Conservation (phyloP, 2,113 vertebrate genomes). For the Colossoma macropomum region DNA sequence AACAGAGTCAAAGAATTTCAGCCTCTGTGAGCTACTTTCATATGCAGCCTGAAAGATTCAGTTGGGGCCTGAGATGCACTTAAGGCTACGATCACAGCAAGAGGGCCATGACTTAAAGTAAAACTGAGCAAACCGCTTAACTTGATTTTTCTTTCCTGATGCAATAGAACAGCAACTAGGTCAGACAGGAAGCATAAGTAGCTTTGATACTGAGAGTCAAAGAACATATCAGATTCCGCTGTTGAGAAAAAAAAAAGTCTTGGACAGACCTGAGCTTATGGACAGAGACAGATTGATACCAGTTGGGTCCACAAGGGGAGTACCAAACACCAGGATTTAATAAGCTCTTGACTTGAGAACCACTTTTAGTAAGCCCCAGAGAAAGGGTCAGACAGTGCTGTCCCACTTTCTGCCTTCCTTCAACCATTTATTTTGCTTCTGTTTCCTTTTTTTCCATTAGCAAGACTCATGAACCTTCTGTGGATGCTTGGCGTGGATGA, state of each 20-base stretch:
- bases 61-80: not conserved
- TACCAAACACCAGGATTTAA: not conserved
- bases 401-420: not conserved
- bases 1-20: constrained; percentile 26
- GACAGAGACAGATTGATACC: not conserved
- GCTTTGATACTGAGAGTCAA: not conserved
- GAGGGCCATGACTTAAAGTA: constrained; percentile 9
- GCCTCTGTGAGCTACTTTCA: not conserved
- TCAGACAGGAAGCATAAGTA: constrained; percentile 8
- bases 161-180: constrained; percentile 29
- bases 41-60: not conserved
- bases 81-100: constrained; percentile 14
- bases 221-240: not conserved
- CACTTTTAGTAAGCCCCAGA: not conserved
- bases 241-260: not conserved
- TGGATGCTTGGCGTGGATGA: not conserved
- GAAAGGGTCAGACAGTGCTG: not conserved
- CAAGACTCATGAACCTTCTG: not conserved
- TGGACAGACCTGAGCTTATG: not conserved
- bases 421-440: not conserved
- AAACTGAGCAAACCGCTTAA: constrained; percentile 23
- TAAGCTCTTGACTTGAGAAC: not conserved
- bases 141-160: constrained; percentile 25
- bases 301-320: not conserved
- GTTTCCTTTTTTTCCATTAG: not conserved